phyloP scores from a whole-genome alignment of 2,797 vertebrate genomes.

The Artibeus jamaicensis region DNA sequence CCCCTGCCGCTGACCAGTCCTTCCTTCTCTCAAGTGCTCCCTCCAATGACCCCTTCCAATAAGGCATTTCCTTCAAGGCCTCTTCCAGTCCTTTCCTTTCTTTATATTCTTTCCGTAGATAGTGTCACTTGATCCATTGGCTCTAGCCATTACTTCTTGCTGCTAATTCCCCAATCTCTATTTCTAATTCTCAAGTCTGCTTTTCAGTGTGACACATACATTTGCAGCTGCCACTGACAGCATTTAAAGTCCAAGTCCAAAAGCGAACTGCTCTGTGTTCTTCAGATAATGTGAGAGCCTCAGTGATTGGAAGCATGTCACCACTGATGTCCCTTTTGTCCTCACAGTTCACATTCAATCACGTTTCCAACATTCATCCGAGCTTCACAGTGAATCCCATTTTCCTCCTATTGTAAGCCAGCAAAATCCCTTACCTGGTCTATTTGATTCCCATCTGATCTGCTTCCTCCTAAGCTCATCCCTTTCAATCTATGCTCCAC shows the following conservation, averaged over 20 bases:
- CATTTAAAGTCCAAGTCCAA: not conserved
- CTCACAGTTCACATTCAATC: not conserved
- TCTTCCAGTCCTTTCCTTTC: not conserved
- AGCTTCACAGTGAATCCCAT: not conserved
- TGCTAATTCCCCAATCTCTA: not conserved
- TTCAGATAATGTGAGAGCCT: not conserved
- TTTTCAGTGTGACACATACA: not conserved
- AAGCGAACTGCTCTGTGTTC: not conserved
- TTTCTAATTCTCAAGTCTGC: not conserved
- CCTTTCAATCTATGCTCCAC: not conserved
- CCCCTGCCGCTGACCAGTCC: rapidly evolving
- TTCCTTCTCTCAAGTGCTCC: not conserved
- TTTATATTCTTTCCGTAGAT: not conserved
- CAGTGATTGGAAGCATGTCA: not conserved
- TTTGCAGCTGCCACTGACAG: not conserved
- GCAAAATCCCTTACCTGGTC: not conserved
- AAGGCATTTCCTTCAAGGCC: not conserved
- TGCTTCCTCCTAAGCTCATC: not conserved
- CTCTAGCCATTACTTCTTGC: not conserved
- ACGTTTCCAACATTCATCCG: not conserved
- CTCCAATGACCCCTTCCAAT: not conserved
- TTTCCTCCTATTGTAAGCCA: not conserved
- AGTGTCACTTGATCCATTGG: not conserved
- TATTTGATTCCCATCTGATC: not conserved
- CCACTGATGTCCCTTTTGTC: not conserved